Evolutionary conservation across 2,113 vertebrate genomes (phyloP).

Genomic region (Oophaga pumilio): DNA sequence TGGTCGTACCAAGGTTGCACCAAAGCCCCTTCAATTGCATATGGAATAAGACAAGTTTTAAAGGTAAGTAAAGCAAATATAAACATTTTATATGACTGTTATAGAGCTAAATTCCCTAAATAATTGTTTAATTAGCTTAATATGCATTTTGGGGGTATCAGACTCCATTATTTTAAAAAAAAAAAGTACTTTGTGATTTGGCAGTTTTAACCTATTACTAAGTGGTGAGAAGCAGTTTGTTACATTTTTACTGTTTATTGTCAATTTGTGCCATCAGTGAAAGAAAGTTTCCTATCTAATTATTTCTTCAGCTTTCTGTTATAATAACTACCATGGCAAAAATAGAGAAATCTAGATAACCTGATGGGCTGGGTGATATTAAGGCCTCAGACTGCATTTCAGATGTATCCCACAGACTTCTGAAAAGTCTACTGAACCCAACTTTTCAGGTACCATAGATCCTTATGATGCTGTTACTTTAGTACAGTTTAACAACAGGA

Average conservation of each 20-base stretch:
- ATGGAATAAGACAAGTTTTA: too few species aligned
- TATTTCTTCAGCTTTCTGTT: background rate
- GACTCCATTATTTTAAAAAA: background rate
- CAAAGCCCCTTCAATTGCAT: too few species aligned
- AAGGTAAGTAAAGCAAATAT: too few species aligned
- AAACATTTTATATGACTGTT: too few species aligned
- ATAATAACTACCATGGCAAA: background rate
- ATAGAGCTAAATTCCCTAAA: too few species aligned
- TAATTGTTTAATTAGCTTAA: too few species aligned
- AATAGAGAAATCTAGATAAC: background rate
- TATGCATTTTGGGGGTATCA: too few species aligned
- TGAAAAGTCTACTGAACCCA: background rate
- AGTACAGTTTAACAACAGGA: background rate
- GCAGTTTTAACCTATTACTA: background rate
- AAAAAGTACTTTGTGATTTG: background rate
- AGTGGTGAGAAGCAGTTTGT: background rate
- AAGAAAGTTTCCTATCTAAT: background rate
- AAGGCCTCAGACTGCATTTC: background rate
- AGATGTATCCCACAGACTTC: background rate
- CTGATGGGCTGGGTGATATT: background rate
- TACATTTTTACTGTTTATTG: background rate
- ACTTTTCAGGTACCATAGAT: background rate
- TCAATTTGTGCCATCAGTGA: background rate
- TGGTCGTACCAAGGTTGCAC: too few species aligned
- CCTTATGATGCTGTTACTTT: background rate